Base-by-base conservation (phyloP, 2,113 vertebrate species). In the Pontoporia blainvillei region DNA sequence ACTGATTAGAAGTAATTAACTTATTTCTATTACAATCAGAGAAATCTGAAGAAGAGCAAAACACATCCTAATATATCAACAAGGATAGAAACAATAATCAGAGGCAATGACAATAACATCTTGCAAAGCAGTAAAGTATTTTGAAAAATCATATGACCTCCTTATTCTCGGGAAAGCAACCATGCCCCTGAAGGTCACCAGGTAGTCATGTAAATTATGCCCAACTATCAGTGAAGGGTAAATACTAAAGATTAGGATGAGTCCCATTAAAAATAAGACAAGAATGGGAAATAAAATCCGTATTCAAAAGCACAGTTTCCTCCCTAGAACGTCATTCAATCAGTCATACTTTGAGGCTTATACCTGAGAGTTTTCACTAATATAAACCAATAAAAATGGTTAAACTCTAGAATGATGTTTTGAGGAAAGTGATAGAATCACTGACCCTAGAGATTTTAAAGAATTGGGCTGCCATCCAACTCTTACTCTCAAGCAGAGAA, bases 101-200 rank as follows among this genome's bases (percentile, higher is more conserved):
- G 44, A 88, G 39, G 64, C 85, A n/a, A 44, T 2, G 7, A 72
- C 9, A 3, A 1, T 14, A 27, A 9, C 34, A 5, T 29, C n/a
- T 54, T 8, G 66, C n/a, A 76, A 64, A 75, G 25, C 36, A 39
- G 34, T 41, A 15, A 34, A 5, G 10, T 11, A 4, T 59, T 44
- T 52, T 34, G 44, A 52, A 75, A 92, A 87, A 31, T 14, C 31
- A 9, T 1, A 2, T 27, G 41, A 44, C 12, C 7, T 12, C 36
- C 36, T 49, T 5, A 67, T 39, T 25, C 13, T 4, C 8, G 62
- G 36, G 5, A 52, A 81, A 72, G 46, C 21, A 82, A 14, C 4
- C 46, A 11, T 0, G 29, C 1, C 5, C 3, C 27, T 2, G 36
- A 20, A 17, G 41, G 62, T 13, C 17, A 29, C 1, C 7, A 1